phyloP scores from a whole-genome alignment of 2,797 vertebrate species.

The Cheirogaleus major region DNA sequence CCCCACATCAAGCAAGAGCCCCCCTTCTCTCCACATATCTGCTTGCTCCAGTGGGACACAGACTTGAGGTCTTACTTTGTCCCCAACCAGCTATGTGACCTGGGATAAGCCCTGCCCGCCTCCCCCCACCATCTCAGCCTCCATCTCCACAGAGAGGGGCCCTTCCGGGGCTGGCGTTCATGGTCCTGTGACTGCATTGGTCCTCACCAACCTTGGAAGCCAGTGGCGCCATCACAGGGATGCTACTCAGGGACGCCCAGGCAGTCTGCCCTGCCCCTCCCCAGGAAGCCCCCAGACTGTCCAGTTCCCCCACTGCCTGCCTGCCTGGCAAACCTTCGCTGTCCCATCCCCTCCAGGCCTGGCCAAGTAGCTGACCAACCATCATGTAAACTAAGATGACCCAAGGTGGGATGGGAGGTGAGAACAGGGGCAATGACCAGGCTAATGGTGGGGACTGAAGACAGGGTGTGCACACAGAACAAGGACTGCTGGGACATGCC shows the following conservation, averaged over 20 bases:
- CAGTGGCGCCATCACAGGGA: not conserved
- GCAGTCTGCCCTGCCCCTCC: not conserved
- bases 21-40: not conserved
- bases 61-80: not conserved
- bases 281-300: not conserved
- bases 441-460: not conserved
- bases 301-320: not conserved
- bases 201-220: not conserved
- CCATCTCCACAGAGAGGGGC: not conserved
- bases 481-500: not conserved
- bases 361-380: not conserved
- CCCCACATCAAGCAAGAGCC: not conserved
- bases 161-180: not conserved
- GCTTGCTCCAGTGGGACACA: not conserved
- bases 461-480: fast-evolving
- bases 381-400: not conserved
- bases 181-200: fast-evolving
- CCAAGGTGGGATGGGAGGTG: fast-evolving
- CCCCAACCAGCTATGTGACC: not conserved
- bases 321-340: not conserved
- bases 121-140: not conserved
- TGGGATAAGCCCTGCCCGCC: not conserved
- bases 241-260: not conserved
- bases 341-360: not conserved
- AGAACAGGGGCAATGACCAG: fast-evolving